Evolutionary conservation across 2,888 invertebrate species (phyloP), one percentile per base, ranked within the genome.

Genomic region (Aricia artaxerxes): DNA sequence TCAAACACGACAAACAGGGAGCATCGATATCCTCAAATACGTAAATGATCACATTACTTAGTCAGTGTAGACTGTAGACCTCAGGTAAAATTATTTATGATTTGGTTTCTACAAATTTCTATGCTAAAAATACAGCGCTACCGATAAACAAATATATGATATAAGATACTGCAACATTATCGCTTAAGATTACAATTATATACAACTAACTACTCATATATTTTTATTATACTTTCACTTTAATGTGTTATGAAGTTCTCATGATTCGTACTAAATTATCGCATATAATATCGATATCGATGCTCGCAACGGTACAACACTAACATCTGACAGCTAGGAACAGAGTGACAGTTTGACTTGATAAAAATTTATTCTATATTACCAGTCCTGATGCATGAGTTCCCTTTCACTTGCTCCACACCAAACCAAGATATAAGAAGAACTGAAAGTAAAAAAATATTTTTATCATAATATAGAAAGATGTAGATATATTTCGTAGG

Each of bases 391-490:
- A 94, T 92, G 89, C 95, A 95, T 82, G 95, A 94, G 84, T 94
- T 94, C 72, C 88, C 91, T 87, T 93, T 92, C 78, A 92, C 93
- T 88, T 94, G 90, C 86, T 94, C 94, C 88, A 91, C 94, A 82
- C 94, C 94, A 86, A 95, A 92, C 94, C 94, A 95, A 86, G 94
- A 94, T 92, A 94, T 92, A 86, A 95, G 93, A 85, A 95, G 92
- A 87, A 95, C 94, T 95, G 94, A 80, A 94, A 94, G 82, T 86
- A 82, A 82, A 80, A 78, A 53, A 79, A 38, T 31, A 24, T 69
- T 35, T 16, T 77, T 44, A 13, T 57, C 77, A 69, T 35, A 35
- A 16, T 38, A 40, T 40, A 40, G 5, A 40, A 40, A 40, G 2
- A 38, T 24, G 1, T 11, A 35, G 0, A 4, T 69, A 69, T 35